phyloP scores from a whole-genome alignment of 2,113 vertebrate species.

The Deroptyus accipitrinus region DNA sequence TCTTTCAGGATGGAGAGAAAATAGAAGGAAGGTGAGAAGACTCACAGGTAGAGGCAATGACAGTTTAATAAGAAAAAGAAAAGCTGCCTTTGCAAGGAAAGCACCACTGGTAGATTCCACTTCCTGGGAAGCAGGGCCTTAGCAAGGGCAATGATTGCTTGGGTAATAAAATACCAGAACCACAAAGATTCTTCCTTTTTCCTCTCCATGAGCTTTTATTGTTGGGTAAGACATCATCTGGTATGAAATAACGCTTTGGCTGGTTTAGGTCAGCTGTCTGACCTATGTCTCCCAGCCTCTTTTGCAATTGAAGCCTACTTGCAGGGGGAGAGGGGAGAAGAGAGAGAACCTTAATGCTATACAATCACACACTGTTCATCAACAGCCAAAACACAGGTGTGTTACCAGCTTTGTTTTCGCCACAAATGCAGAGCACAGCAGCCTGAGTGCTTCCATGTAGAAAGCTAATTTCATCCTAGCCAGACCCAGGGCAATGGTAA shows the following conservation, averaged over 20 bases:
- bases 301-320: neutral
- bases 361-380: accelerated
- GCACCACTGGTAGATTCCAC: neutral
- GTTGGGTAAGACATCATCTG: accelerated
- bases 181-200: neutral
- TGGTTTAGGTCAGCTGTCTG: neutral
- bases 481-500: neutral
- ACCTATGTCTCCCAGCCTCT: neutral
- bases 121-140: neutral
- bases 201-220: neutral
- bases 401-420: neutral
- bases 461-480: neutral
- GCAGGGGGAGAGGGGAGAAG: neutral
- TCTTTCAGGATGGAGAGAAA: neutral
- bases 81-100: neutral
- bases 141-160: neutral
- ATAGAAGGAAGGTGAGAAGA: neutral
- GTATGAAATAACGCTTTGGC: accelerated
- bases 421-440: accelerated
- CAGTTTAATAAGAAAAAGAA: neutral
- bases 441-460: neutral
- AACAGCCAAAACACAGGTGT: neutral
- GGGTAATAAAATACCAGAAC: neutral
- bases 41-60: neutral
- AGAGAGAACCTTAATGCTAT: neutral